Percentiles rank a stretch among this genome's conserved stretches.
Conservation (phyloP, 2,113 vertebrate genomes). For the Thermophis baileyi region DNA sequence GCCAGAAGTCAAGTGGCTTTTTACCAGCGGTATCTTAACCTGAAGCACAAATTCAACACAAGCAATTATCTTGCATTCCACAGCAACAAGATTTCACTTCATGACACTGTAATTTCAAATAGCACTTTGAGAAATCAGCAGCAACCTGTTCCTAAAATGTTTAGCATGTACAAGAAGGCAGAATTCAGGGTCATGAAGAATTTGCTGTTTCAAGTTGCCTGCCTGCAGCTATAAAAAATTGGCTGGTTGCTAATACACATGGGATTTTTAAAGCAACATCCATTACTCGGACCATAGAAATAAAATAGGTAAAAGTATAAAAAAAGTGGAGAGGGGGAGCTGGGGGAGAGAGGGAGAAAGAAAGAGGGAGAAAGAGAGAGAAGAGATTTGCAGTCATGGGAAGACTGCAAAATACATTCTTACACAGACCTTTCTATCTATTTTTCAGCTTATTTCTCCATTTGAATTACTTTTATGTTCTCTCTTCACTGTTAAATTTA, state of each 20-base stretch:
- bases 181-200: background rate
- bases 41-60: background rate
- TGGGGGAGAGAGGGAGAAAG: background rate
- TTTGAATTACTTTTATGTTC: background rate
- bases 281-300: fast-evolving
- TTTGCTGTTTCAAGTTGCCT: background rate
- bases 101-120: background rate
- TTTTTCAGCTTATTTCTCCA: no score
- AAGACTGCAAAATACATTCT: background rate
- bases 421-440: background rate
- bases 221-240: background rate
- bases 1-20: background rate
- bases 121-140: background rate
- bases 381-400: background rate
- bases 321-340: background rate
- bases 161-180: background rate
- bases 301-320: background rate
- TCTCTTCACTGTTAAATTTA: background rate
- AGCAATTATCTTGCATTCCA: background rate
- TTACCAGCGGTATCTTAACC: background rate
- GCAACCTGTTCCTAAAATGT: background rate
- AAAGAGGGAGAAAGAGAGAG: background rate
- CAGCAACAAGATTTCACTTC: background rate
- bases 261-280: fast-evolving
- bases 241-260: background rate